Percentiles rank a stretch among this genome's conserved stretches.
phyloP scores from a whole-genome alignment of 2,113 vertebrate genomes.

The Nannobrachium achirus region DNA sequence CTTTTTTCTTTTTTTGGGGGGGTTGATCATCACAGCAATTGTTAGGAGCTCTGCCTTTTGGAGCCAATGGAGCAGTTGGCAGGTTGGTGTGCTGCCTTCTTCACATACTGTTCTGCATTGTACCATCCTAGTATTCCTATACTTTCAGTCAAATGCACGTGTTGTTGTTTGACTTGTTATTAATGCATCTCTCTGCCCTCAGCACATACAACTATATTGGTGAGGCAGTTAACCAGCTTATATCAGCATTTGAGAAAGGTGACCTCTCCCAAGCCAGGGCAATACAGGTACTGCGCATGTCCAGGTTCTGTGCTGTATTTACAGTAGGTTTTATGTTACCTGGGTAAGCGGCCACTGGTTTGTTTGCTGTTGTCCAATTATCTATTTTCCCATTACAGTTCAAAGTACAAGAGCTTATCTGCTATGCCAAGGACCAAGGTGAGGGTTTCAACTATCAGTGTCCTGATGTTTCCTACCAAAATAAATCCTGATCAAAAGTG shows the following conservation, averaged over 20 bases:
- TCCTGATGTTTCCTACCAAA: neutral
- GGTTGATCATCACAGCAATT: conserved; percentile 92
- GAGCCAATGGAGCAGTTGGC: conserved; percentile 91
- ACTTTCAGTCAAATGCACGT: neutral
- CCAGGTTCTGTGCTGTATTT: neutral
- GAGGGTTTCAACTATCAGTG: conserved; percentile 33
- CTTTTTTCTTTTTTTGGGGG: too few relatives aligned
- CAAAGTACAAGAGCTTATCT: conserved; percentile 75
- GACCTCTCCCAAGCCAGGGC: conserved; percentile 78
- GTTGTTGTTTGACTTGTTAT: neutral
- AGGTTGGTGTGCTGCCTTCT: conserved; percentile 78
- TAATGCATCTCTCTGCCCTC: conserved; percentile 29
- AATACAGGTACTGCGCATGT: conserved; percentile 83
- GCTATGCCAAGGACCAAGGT: conserved; percentile 66
- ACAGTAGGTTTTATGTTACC: neutral
- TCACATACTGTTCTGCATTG: neutral
- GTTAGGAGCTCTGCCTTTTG: conserved; percentile 84
- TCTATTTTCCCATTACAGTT: conserved; percentile 56
- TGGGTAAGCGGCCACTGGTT: neutral
- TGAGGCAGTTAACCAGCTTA: conserved; percentile 75
- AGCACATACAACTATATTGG: conserved; percentile 96
- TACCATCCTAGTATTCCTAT: neutral
- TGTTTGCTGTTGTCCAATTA: conserved; percentile 9
- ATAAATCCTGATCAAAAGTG: neutral
- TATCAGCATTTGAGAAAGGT: conserved; percentile 82